Conservation (phyloP, 2,113 vertebrate genomes). For the Zosterops borbonicus region DNA sequence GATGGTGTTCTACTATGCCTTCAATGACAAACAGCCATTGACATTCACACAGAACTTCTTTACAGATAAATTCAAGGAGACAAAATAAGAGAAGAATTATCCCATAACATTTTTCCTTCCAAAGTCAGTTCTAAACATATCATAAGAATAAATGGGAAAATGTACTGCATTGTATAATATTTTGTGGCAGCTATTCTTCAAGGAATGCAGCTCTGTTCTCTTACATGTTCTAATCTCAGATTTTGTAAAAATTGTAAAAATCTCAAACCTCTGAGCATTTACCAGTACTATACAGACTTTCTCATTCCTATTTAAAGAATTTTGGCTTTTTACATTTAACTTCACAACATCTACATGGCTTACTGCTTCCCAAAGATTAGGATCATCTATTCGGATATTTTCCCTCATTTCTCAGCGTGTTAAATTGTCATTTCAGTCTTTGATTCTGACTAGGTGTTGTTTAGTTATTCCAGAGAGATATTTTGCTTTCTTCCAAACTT, state of each 20-base stretch:
- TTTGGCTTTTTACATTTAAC: neutral
- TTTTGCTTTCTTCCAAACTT: neutral
- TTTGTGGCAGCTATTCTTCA: neutral
- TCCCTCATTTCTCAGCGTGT: neutral
- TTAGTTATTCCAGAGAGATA: neutral
- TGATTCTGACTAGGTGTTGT: neutral
- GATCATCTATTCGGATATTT: neutral
- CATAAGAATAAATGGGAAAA: neutral
- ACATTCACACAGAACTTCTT: neutral
- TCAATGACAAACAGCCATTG: neutral
- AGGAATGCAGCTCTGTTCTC: neutral
- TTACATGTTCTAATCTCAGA: neutral
- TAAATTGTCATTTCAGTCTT: neutral
- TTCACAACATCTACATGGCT: neutral
- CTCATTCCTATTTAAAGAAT: neutral
- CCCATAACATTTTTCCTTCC: neutral
- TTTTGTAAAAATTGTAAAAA: neutral
- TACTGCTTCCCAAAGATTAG: neutral
- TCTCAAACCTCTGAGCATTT: neutral
- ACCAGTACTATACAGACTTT: neutral
- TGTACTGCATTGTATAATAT: neutral
- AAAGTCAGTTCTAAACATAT: neutral
- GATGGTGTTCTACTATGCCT: neutral
- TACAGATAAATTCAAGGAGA: neutral
- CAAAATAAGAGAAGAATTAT: neutral